Evolutionary conservation across 2,888 invertebrate species (phyloP).

Genomic region (Tuberolachnus salignus): DNA sequence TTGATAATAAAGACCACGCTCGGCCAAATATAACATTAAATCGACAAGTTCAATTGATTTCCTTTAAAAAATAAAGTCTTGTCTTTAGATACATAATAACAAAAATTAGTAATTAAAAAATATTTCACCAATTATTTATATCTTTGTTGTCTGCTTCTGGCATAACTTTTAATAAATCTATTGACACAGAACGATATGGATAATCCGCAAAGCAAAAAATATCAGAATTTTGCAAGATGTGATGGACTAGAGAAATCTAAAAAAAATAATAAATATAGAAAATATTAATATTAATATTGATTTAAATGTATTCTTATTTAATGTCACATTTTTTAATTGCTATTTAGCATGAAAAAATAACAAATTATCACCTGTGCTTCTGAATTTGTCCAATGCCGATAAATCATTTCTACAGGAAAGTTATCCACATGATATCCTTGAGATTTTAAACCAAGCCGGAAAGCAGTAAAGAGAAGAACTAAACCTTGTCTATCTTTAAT

Average conservation of each 20-base stretch:
- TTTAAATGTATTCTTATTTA: not conserved
- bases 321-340: too few species aligned
- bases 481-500: slow-evolving; percentile 87
- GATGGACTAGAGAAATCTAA: slow-evolving; percentile 82
- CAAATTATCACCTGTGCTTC: slow-evolving; percentile 73
- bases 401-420: slow-evolving; percentile 88
- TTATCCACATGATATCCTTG: slow-evolving; percentile 72
- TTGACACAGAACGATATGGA: slow-evolving; percentile 82
- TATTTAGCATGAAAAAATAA: not conserved
- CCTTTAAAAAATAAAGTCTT: slow-evolving; percentile 62
- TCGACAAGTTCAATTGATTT: slow-evolving; percentile 91
- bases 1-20: slow-evolving; percentile 81
- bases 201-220: slow-evolving; percentile 94
- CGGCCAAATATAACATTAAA: slow-evolving; percentile 82
- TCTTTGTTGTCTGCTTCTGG: slow-evolving; percentile 96
- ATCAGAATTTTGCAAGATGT: slow-evolving; percentile 88
- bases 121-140: slow-evolving; percentile 78
- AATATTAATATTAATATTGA: not conserved
- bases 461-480: slow-evolving; percentile 79
- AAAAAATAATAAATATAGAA: slow-evolving; percentile 55
- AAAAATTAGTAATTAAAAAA: not conserved
- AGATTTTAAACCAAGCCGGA: slow-evolving; percentile 80
- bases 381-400: slow-evolving; percentile 89
- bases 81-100: not conserved
- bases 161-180: slow-evolving; percentile 88